Base-by-base conservation (phyloP, 2,797 vertebrate genomes). In the Poeciliopsis turneri region DNA sequence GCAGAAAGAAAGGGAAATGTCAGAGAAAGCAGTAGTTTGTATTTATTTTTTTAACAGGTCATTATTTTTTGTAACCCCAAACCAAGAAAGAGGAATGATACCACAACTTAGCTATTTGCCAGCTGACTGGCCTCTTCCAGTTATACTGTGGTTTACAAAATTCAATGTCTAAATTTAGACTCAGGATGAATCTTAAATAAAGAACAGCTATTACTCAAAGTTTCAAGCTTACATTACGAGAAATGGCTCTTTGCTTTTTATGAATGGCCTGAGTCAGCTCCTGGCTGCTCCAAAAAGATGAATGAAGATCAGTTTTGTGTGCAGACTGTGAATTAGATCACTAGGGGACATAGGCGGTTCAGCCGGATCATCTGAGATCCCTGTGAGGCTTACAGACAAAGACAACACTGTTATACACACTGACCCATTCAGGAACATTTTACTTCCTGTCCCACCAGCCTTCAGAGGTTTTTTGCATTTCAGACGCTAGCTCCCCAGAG, bases 401-500 rank as follows among this genome's bases (percentile, higher is more conserved):
- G 89, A 82, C 80, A 85, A 91, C 89, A 89, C 91, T 95, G 94
- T 93, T 88, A 86, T 90, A 88, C 84, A 76, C 79, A 76, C 88
- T 86, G 83, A 90, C 83, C 85, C 80, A 82, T 90, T 89, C 87
- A 87, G 89, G 88, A 90, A 88, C 86, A 88, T 85, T 80, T 72
- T 15, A 83, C 87, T 90, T 94, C 93, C 93, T 92, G 91, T 90
- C 90, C 90, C 90, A 86, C 79, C 85, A 91, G 90, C 86, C 70
- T 87, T 87, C 82, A 81, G 82, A 53, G 85, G 76, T 88, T 92
- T 92, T 90, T 87, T 77, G 28, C 85, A 86, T 78, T 87, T 51
- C 74, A 88, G 78, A 86, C 2, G 53, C 74, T 82, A 73, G 33
- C 72, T 90, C 91, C 91, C 88, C 86, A 90, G 82, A 87, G 87